A percentile compares a stretch with the other conserved stretches of the same genome.
Evolutionary conservation across 2,113 vertebrate genomes (phyloP).

Genomic region (Prionailurus bengalensis): DNA sequence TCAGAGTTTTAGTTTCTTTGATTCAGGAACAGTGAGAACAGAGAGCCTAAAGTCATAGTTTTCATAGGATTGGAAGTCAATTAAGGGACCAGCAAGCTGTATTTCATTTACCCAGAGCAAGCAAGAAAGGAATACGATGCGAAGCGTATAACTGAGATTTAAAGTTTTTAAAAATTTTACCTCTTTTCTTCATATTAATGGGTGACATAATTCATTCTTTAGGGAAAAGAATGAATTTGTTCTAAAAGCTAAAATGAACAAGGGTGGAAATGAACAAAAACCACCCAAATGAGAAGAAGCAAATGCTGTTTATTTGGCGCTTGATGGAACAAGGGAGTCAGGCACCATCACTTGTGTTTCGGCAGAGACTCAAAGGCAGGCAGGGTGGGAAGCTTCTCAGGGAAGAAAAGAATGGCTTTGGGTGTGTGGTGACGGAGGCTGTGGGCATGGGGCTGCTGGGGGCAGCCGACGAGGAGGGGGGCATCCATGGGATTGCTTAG

Average conservation of each 20-base stretch:
- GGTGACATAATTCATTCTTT: neutral
- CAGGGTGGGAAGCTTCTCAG: too few relatives aligned
- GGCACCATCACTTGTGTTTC: fast-evolving
- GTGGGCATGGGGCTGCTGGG: neutral
- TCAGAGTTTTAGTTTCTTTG: neutral
- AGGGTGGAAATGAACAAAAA: neutral
- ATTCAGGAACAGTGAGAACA: neutral
- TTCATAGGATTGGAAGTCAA: neutral
- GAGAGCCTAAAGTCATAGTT: neutral
- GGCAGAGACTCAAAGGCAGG: neutral
- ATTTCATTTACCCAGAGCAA: neutral
- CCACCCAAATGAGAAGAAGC: neutral
- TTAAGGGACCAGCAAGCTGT: neutral
- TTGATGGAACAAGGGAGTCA: too few relatives aligned
- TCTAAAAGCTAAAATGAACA: neutral
- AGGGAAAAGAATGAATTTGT: neutral
- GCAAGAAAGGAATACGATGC: neutral
- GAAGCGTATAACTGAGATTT: neutral
- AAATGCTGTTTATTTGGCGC: neutral
- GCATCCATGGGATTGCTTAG: neutral
- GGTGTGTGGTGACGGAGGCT: fast-evolving
- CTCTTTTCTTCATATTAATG: neutral
- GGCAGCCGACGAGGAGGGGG: fast-evolving
- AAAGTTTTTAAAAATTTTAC: neutral
- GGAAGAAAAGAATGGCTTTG: neutral